Evolutionary conservation across 2,888 invertebrate genomes (phyloP), one percentile per base, ranked within the genome.

Genomic region (Peribatodes rhomboidaria): DNA sequence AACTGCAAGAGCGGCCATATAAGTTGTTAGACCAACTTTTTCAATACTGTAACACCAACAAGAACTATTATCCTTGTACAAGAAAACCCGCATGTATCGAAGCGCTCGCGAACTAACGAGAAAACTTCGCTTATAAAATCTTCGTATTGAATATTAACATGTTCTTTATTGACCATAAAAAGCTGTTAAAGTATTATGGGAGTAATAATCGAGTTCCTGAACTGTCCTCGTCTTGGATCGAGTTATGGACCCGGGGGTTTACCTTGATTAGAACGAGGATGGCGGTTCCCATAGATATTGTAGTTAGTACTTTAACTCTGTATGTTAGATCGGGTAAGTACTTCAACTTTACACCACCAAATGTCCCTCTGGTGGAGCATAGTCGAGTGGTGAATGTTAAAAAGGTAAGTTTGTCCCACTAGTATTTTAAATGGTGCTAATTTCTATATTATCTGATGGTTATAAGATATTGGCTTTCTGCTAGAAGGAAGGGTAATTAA

Each of bases 71-170:
- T 47, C 22, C 54, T 53, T 39, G 52, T 39, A 56, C 37, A n/a
- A 49, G 54, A 37, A 56, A 46, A 11, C 46, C 39, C 18, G 41
- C 60, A 75, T 82, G 83, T 84, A 81, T 82, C 82, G 82, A 74
- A 70, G 67, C 72, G 81, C 82, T 78, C 81, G 65, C 55, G 70
- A 82, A 84, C 83, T 88, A 88, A 87, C 85, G 85, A 88, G 87
- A 85, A 86, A 89, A 89, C 78, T 89, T 89, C 81, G 70, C 83
- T 83, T 88, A 89, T 88, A 87, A 87, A 87, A 88, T 86, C 81
- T 80, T 82, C 83, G 84, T 85, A 89, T 89, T 89, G 88, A 89
- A 89, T 89, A 88, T 88, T 89, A 89, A 87, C 86, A 86, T 83
- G 85, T 81, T 79, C 80, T 84, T 86, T 87, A 88, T 86, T 80